Evolutionary conservation across 2,888 invertebrate species (phyloP).

Genomic region (Hoplodrina ambigua): DNA sequence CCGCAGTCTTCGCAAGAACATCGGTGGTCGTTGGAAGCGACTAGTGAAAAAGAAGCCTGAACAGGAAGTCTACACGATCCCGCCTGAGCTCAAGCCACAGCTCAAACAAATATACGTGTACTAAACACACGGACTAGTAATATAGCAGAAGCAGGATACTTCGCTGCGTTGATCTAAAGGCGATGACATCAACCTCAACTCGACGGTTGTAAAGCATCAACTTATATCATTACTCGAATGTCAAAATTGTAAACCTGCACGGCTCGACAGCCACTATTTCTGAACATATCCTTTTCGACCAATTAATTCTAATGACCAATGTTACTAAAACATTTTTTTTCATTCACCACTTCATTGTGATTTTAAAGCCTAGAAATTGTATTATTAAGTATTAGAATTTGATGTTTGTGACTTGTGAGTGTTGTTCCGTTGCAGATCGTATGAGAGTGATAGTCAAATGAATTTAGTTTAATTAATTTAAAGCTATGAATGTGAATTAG

Average conservation of each 20-base stretch:
- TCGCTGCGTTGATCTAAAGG: conserved; percentile 76
- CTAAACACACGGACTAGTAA: conserved; percentile 83
- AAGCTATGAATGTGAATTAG: conserved; percentile 87
- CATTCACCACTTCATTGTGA: conserved; percentile 88
- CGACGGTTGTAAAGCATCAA: conserved; percentile 81
- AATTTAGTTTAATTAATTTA: conserved; percentile 89
- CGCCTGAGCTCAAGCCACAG: conserved; percentile 96
- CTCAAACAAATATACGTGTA: conserved; percentile 97
- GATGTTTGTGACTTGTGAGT: conserved; percentile 85
- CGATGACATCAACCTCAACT: conserved; percentile 80
- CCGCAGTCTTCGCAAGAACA: conserved; percentile 95
- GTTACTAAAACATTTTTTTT: conserved; percentile 79
- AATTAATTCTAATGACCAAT: conserved; percentile 88
- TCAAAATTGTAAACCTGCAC: conserved; percentile 81
- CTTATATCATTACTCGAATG: conserved; percentile 87
- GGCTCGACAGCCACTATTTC: conserved; percentile 77
- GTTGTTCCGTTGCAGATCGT: conserved; percentile 83
- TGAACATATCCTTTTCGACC: conserved; percentile 88
- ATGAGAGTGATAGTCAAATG: conserved; percentile 89
- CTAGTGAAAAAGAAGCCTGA: conserved; percentile 96
- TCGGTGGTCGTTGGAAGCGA: conserved; percentile 96
- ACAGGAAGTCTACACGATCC: conserved; percentile 95
- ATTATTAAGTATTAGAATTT: conserved; percentile 90
- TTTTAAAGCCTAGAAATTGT: conserved; percentile 87
- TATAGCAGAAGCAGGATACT: conserved; percentile 85